Conservation (phyloP, 2,797 vertebrate genomes). For the Molossus alvarezi region DNA sequence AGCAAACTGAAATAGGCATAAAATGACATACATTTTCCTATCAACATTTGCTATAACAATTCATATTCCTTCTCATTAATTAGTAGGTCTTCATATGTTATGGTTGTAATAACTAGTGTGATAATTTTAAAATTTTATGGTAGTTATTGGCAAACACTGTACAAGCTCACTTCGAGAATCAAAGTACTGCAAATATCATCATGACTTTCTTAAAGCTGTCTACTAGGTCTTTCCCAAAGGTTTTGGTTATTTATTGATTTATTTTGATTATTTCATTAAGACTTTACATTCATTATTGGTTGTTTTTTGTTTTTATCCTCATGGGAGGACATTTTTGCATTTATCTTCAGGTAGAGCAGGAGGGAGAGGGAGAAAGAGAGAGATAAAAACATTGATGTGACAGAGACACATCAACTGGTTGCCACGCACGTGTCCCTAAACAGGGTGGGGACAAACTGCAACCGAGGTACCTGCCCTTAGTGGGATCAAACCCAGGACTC, state of each 20-base stretch:
- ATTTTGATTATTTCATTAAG: not conserved
- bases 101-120: not conserved
- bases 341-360: no score
- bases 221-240: not conserved
- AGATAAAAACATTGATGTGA: no score
- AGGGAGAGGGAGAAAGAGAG: no score
- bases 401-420: no score
- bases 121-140: constrained; percentile 56
- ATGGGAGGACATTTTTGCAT: no score
- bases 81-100: constrained; percentile 26
- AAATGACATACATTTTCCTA: not conserved
- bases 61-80: constrained; percentile 36
- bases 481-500: no score
- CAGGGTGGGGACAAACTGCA: no score
- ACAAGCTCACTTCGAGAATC: not conserved
- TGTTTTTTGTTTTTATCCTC: no score
- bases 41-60: not conserved
- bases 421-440: no score
- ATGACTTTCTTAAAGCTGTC: not conserved
- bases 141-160: constrained; percentile 49
- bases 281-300: not conserved
- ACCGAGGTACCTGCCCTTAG: no score
- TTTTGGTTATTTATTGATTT: not conserved
- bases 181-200: not conserved
- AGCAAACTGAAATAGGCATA: not conserved